Base-by-base conservation (phyloP, 2,113 vertebrate genomes). In the Ictalurus furcatus region DNA sequence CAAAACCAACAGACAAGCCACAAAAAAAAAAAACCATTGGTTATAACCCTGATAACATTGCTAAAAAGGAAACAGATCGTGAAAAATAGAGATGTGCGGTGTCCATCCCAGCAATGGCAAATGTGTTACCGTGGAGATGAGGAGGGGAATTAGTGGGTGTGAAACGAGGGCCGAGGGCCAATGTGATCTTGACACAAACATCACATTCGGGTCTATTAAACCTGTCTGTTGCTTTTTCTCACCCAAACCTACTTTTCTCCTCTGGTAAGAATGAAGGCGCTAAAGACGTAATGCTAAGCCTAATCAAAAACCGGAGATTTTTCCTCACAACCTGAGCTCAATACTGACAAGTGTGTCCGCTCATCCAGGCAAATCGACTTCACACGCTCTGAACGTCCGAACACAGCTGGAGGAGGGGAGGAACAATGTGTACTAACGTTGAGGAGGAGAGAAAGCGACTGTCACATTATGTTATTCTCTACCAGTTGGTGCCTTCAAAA, bases 81-180 rank as follows among this genome's bases (percentile, higher is more conserved):
- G 28, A 61, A 63, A 71, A 30, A 54, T 37, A 23, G 25, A 61
- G 65, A 28, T 2, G 59, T 19, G 4, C 56, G 28, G 58, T 44
- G 44, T 58, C 71, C 81, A 54, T 76, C 58, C 19, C 73, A 80
- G 89, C 34, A n/a, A 30, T 28, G 56, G 58, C 37, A 89, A 84
- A 87, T 56, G 54, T 65, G 79, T 87, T 86, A 90, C 58, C 81
- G 58, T 87, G 85, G 71, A 89, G 84, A 91, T 91, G 92, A 81
- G 89, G 28, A 17, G 65, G 91, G 85, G 84, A 61, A 74, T 59
- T 40, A 86, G 74, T 59, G 89, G 90, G 93, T 94, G 93, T 91
- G 94, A 95, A 94, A 93, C 85, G 90, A 83, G 71, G 90, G 92
- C 37, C 91, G 65, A 13, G 78, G 56, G 92, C 40, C 5, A 17